Conservation (phyloP, 1,140 invertebrate genomes). For the Tribolium madens region DNA sequence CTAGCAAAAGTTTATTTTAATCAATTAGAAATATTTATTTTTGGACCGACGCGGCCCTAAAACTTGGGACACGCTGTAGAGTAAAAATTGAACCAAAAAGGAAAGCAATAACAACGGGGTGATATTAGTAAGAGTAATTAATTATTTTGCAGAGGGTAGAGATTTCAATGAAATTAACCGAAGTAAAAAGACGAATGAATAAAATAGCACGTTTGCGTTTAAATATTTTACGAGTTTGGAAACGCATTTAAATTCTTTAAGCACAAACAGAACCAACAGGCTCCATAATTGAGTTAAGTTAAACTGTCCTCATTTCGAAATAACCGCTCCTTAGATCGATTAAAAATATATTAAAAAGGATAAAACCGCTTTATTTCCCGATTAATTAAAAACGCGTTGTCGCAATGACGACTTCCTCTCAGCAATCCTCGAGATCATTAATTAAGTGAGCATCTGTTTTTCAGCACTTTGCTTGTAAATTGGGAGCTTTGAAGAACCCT, state of each 20-base stretch:
- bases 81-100: too few relatives aligned
- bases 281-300: background rate
- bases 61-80: too few relatives aligned
- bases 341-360: constrained; percentile 24
- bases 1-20: too few relatives aligned
- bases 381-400: constrained; percentile 18
- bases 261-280: background rate
- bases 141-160: too few relatives aligned
- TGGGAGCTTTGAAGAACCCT: constrained; percentile 20
- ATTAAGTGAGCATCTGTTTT: constrained; percentile 28
- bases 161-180: background rate
- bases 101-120: too few relatives aligned
- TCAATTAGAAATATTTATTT: too few relatives aligned
- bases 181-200: background rate
- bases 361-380: constrained; percentile 21
- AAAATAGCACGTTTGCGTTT: background rate
- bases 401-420: constrained; percentile 11
- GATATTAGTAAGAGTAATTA: too few relatives aligned
- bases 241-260: background rate
- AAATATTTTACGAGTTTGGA: background rate
- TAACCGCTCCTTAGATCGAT: background rate
- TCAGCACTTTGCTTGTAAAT: constrained; percentile 32
- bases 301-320: background rate
- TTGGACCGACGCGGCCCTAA: too few relatives aligned
- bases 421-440: constrained; percentile 11